These are phyloP conservation scores for Macrochelys suwanniensis DNA, from an alignment of 2,797 vertebrate genomes.

Conservation along the genomic window DNA sequence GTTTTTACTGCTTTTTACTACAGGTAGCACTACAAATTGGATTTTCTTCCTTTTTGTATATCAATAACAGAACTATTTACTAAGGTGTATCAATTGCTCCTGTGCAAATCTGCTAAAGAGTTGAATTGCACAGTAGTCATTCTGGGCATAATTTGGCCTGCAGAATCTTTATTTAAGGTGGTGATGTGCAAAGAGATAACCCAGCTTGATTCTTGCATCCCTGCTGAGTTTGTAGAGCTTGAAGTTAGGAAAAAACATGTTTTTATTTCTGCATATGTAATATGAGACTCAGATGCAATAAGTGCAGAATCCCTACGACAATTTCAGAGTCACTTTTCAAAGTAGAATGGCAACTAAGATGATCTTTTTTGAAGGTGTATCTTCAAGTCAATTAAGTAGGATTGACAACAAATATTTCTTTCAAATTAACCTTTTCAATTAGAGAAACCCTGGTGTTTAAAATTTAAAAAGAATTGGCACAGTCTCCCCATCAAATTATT, in stretches of 20 bases:
- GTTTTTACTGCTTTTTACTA: neutral
- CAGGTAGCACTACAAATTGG: neutral
- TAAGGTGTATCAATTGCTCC: neutral
- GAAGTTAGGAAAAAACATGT: neutral
- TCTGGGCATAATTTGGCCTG: neutral
- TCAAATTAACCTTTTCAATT: neutral
- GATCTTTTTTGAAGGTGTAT: neutral
- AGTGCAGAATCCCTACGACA: neutral
- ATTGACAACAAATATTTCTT: neutral
- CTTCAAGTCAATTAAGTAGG: neutral
- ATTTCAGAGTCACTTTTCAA: neutral
- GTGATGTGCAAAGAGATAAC: neutral
- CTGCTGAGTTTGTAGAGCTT: neutral
- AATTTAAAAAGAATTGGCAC: neutral
- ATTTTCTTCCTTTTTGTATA: neutral
- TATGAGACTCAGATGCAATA: neutral
- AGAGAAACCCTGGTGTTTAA: neutral
- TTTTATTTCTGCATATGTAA: neutral
- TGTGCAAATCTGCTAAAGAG: neutral
- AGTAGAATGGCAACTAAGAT: neutral
- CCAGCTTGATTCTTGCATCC: neutral
- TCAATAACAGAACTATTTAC: rapidly evolving
- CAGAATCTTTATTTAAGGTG: neutral
- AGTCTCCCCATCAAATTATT: neutral
- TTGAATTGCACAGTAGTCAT: neutral